Conservation (phyloP, 1,140 invertebrate species). For the Heterodera carotae region DNA sequence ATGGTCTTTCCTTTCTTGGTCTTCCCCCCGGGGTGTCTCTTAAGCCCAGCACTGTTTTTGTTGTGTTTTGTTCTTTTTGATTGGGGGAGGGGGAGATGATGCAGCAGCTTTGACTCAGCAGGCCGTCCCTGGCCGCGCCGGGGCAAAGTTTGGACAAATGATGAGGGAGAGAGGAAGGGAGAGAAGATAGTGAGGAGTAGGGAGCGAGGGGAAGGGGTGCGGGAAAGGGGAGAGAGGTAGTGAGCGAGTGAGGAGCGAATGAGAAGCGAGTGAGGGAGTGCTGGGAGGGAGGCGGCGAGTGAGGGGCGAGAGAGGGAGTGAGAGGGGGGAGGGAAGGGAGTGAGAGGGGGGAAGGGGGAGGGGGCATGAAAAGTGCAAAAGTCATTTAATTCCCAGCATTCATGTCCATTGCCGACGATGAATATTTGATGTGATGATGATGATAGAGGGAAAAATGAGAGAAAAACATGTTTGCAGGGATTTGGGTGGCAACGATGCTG, state of each 20-base stretch:
- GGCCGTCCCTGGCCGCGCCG: constrained; percentile 16
- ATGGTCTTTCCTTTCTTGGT: background rate
- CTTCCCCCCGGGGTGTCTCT: background rate
- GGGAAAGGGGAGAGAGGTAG: no score
- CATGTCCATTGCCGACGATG: background rate
- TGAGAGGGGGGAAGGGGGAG: background rate
- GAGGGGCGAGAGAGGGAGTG: no score
- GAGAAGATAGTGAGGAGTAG: no score
- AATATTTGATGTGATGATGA: background rate
- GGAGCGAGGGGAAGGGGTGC: no score
- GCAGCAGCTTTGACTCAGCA: background rate
- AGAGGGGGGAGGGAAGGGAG: no score
- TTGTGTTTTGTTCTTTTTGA: constrained; percentile 9
- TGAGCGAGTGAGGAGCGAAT: no score
- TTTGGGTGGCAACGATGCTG: background rate
- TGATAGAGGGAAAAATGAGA: background rate
- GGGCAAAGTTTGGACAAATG: constrained; percentile 7
- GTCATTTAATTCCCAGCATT: background rate
- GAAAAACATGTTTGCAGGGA: constrained; percentile 4
- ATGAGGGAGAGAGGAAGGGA: no score
- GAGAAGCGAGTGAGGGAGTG: no score
- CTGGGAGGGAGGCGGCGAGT: no score
- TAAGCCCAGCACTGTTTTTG: background rate
- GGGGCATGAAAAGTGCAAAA: constrained; percentile 10
- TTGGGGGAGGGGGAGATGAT: background rate